Base-by-base conservation (phyloP, 2,797 vertebrate species). In the Allobates femoralis region DNA sequence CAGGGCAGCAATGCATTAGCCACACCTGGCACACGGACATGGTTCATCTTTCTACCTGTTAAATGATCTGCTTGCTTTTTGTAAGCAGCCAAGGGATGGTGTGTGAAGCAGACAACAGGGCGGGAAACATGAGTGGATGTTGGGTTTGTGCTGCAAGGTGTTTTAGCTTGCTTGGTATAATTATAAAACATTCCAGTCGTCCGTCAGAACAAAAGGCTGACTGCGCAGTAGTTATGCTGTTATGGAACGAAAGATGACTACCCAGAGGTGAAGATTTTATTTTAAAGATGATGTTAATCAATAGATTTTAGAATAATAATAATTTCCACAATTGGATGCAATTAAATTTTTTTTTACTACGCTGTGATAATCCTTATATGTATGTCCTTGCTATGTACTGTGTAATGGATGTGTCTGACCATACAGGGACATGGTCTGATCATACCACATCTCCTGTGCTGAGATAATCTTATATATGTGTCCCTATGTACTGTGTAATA, bases 91-190 rank as follows among this genome's bases (percentile, higher is more conserved):
- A 80, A 83, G 84, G 0, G 8, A 66, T 71, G 50, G 37, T 14
- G 2, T 16, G 0, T 46, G n/a, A 28, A 71, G 46, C n/a, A 28
- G 19, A 64, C 28, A n/a, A 1, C 53, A 46, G 41, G 30, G 73
- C 74, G 76, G 66, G 79, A 56, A 79, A 87, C 23, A 18, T 3
- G 79, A 90, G 80, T 30, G 87, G 81, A 87, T 83, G 85, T 69
- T 62, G 88, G 8, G 62, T 15, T 76, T 69, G 78, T 87, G 85
- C 89, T 89, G 19, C 32, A 87, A 85, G 87, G 90, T 90, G 89
- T 87, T 90, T 88, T 87, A 84, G 26, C 86, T 89, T 86, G 79
- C 82, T 85, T 85, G 56, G 89, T 88, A 87, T 85, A 90, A 90
- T 64, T 32, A n/a, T 55, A 88, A 89, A 88, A 86, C 87, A 28